Evolutionary conservation across 2,797 vertebrate species (phyloP).

Genomic region (Pogonophryne albipinna): DNA sequence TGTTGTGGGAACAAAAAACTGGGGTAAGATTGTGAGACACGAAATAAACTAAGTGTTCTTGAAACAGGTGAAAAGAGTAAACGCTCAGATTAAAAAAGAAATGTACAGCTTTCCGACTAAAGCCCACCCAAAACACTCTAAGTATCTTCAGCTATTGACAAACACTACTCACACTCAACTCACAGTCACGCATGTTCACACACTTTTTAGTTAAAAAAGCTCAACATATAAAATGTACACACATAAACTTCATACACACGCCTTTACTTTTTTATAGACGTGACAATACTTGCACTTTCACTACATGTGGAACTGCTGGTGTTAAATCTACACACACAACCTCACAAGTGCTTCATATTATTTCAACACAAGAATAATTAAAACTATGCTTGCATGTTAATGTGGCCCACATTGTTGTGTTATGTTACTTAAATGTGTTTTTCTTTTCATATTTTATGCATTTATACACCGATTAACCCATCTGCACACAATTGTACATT

Average conservation of each 20-base stretch:
- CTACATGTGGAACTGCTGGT: constrained; percentile 1
- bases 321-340: constrained; percentile 18
- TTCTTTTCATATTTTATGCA: background rate
- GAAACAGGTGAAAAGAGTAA: constrained; percentile 20
- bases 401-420: background rate
- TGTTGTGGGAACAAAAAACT: background rate
- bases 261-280: constrained; percentile 9
- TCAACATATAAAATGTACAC: constrained; percentile 2
- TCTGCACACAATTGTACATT: background rate
- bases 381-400: background rate
- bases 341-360: background rate
- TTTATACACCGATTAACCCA: constrained; percentile 5
- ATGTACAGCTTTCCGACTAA: constrained; percentile 35
- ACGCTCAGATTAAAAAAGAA: constrained; percentile 45
- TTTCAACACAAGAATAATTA: background rate
- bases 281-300: constrained; percentile 3
- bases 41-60: constrained; percentile 37
- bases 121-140: constrained; percentile 43
- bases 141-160: constrained; percentile 28
- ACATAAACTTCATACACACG: constrained; percentile 14
- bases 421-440: background rate
- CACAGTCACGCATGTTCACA: background rate
- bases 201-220: background rate
- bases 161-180: background rate
- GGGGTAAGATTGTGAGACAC: constrained; percentile 18